phyloP scores from a whole-genome alignment of 2,113 vertebrate genomes.

The Corapipo altera region DNA sequence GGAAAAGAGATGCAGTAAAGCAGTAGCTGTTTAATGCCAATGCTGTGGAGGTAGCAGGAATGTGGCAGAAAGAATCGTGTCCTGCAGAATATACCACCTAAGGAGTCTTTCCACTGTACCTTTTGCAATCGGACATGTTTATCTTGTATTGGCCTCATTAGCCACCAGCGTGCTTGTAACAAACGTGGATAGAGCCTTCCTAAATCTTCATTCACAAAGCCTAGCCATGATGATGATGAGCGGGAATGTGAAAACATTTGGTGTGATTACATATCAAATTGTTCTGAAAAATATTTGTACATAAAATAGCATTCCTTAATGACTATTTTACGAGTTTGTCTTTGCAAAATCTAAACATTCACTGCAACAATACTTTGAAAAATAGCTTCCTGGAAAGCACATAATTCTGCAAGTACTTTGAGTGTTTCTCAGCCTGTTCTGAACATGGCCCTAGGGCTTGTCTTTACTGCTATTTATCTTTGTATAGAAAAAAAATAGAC shows the following conservation, averaged over 20 bases:
- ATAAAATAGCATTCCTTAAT: conserved; percentile 27
- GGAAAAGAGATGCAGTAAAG: not conserved
- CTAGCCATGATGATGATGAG: not conserved
- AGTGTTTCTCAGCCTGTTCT: conserved; percentile 18
- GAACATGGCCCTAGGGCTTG: not conserved
- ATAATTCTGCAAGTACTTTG: not conserved
- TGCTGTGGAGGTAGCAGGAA: not conserved
- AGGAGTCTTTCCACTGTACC: too few relatives aligned
- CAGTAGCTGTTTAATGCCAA: not conserved
- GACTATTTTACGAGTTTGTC: conserved; percentile 19
- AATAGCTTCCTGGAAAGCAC: conserved; percentile 36
- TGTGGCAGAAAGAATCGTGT: not conserved
- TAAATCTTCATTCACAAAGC: too few relatives aligned
- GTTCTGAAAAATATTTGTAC: conserved; percentile 18
- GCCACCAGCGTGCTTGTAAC: too few relatives aligned
- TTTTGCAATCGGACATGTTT: too few relatives aligned
- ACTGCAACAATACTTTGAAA: conserved; percentile 15
- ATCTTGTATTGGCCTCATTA: too few relatives aligned
- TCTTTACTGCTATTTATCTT: conserved; percentile 5
- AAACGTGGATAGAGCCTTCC: too few relatives aligned
- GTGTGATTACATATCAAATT: not conserved
- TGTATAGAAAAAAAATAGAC: not conserved
- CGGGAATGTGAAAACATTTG: not conserved
- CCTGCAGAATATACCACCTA: too few relatives aligned
- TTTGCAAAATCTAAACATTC: conserved; percentile 35